Evolutionary conservation across 1,140 invertebrate species (phyloP), one percentile per base, ranked within the genome.

Genomic region (Ephestia elutella): DNA sequence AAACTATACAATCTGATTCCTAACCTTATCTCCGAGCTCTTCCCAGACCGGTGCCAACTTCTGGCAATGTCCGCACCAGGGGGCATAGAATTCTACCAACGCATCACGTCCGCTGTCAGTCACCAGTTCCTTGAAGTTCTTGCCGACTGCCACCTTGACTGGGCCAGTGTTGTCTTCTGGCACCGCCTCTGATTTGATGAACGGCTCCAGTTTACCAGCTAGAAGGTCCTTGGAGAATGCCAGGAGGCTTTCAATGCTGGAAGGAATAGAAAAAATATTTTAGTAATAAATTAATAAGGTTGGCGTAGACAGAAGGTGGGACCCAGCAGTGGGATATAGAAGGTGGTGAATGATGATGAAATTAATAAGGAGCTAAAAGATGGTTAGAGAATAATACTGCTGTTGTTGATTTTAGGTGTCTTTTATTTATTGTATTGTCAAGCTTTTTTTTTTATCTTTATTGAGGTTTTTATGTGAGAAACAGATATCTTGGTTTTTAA

Each of bases 1-100:
- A 1, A 3, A 1, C 38, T 44, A 44, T 8, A 3, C 38, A 15
- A 15, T 5, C 5, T 15, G 10, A 15, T n/a, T 2, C n/a, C 28
- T 17, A 82, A 95, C 93, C 91, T 97, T 98, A 61, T 95, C 93
- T 51, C 96, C 98, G 25, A 99, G 89, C 89, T 99, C 97, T 62
- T 99, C 97, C 87, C 92, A 99, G 51, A 96, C 92, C 20, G 98
- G 98, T 0, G 96, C 92, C 15, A 99, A 90, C 83, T 96, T 97
- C 89, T 99, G 99, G 90, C 98, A 99, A 79, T 99, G 98, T 66
- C 98, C 98, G 87, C 98, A 99, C 98, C 98, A 99, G 0, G 98
- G 97, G 30, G 98, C 98, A 89, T 99, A 99, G 89, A 99, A 99
- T 87, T 99, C 98, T 66, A 99, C 93, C 5, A 99, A 90, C 4